These are phyloP conservation scores for Mohoua ochrocephala DNA, from an alignment of 2,113 vertebrate genomes.

Conservation along the genomic window DNA sequence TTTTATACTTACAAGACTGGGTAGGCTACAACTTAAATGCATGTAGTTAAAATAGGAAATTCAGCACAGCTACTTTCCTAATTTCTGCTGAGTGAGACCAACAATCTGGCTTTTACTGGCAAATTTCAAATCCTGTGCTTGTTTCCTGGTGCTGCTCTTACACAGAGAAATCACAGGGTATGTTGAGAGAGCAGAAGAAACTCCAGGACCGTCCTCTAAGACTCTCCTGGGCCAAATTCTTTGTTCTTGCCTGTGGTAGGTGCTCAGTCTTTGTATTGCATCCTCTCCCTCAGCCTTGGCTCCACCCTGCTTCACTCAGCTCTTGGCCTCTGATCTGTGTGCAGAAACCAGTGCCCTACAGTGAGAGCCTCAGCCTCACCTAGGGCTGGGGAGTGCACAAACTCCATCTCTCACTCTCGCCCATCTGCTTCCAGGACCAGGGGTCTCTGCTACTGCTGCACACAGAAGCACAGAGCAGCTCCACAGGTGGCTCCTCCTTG, in stretches of 20 bases:
- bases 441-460: neutral
- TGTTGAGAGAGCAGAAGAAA: neutral
- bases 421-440: neutral
- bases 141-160: neutral
- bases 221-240: neutral
- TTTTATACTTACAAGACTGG: neutral
- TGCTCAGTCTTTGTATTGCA: accelerated
- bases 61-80: neutral
- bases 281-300: neutral
- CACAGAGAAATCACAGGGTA: neutral
- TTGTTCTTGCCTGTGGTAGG: neutral
- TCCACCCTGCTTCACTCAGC: neutral
- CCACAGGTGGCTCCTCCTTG: neutral
- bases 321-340: neutral
- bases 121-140: neutral
- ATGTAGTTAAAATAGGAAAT: neutral
- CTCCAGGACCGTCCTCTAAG: neutral
- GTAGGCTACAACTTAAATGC: neutral
- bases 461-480: neutral
- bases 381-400: neutral
- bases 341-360: neutral
- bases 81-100: neutral
- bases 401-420: neutral
- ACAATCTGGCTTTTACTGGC: neutral
- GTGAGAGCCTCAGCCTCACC: neutral